Evolutionary conservation across 2,113 vertebrate species (phyloP), one percentile per base, ranked within the genome.

Genomic region (Jacana jacana): DNA sequence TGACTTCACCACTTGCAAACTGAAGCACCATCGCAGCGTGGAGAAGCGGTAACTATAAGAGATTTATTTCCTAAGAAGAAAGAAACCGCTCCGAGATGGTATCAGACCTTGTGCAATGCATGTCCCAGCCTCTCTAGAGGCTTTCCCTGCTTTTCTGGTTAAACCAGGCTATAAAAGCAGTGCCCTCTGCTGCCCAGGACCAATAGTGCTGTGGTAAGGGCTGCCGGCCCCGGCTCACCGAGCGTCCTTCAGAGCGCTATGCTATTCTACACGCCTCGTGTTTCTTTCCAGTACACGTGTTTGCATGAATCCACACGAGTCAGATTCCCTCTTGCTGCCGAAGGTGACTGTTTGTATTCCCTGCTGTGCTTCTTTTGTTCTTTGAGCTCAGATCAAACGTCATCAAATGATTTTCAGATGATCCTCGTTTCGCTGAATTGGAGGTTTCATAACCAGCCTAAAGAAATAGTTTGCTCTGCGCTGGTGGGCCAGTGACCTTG

Each of bases 181-280:
- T 93, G 95, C 94, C 95, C 93, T 92, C 94, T 97, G 69, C 81
- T 92, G 95, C 83, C 89, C 55, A 81, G 86, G 95, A 89, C 69
- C 33, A 60, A 70, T 6, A 64, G 51, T 65, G 72, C 48, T 77
- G 88, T 33, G 31, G 71, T 46, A 4, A 24, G 24, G 39, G 46
- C 35, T 22, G 46, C 54, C 52, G 24, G 64, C 42, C 51, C 58
- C 27, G 25, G 60, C 28, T 68, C 46, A 7, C 46, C 4, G 12
- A 42, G 10, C 17, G 20, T 22, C 37, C n/a, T 57, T 48, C 52
- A 23, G 46, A 52, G 23, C 4, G 17, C 28, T 77, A 5, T 4
- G 11, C 70, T 60, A 4, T 63, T 85, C 81, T 24, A 33, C 23
- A 5, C 1, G 35, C 5, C 4, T 8, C 9, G 51, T 60, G 35